Evolutionary conservation across 2,113 vertebrate species (phyloP).

Genomic region (Hydropotes inermis): DNA sequence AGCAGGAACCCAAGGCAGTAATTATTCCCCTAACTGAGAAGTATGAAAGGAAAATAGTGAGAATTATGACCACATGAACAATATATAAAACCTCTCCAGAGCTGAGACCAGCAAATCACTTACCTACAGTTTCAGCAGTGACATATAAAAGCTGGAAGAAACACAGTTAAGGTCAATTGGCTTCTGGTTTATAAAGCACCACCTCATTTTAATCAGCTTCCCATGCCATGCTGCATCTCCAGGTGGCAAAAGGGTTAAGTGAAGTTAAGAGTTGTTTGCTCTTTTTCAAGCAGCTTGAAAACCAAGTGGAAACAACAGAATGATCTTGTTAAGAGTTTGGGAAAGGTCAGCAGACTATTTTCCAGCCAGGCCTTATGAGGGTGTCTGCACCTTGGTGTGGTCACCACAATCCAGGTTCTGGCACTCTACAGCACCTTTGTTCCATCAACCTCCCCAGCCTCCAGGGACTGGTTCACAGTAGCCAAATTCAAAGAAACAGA

Average conservation of each 20-base stretch:
- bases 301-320: conserved; percentile 49
- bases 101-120: conserved; percentile 50
- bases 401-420: not conserved
- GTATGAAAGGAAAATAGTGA: conserved; percentile 62
- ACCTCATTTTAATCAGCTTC: conserved; percentile 49
- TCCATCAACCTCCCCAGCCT: not conserved
- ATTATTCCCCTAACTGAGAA: conserved; percentile 56
- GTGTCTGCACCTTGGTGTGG: not conserved
- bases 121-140: conserved; percentile 47
- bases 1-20: conserved; percentile 46
- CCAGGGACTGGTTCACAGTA: not conserved
- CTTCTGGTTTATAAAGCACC: conserved; percentile 43
- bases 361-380: not conserved
- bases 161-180: conserved; percentile 54
- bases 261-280: conserved; percentile 21
- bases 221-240: not conserved
- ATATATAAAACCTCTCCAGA: conserved; percentile 53
- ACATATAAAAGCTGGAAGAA: conserved; percentile 53
- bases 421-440: not conserved
- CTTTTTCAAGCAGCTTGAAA: conserved; percentile 50
- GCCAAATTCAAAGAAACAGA: conserved; percentile 12
- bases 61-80: conserved; percentile 56
- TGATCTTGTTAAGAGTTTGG: conserved; percentile 38
- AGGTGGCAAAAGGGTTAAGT: conserved; percentile 42
- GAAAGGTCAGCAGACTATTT: conserved; percentile 20